These are phyloP conservation scores for Falco peregrinus DNA, from an alignment of 2,797 vertebrate genomes.

Conservation along the genomic window DNA sequence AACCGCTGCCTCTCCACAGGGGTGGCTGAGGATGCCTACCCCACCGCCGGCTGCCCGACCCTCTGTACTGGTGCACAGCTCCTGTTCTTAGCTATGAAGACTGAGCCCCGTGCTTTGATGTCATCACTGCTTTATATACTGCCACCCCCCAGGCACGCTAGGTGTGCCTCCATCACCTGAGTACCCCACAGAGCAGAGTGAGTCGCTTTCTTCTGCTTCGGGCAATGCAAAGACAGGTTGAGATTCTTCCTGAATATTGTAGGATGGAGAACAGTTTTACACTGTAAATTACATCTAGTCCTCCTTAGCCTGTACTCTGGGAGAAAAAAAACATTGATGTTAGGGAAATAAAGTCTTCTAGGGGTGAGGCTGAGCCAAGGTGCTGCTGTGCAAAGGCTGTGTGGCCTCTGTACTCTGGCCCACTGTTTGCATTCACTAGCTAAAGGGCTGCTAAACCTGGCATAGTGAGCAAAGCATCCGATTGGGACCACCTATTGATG, in stretches of 20 bases:
- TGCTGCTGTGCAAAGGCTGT: neutral
- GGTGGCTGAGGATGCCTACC: too few relatives aligned
- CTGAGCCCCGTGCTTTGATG: neutral
- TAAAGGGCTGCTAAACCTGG: neutral
- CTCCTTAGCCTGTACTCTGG: neutral
- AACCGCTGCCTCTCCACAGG: neutral
- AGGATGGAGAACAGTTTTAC: neutral
- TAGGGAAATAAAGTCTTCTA: neutral
- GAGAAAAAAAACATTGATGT: neutral
- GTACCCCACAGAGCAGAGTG: neutral
- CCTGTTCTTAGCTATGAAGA: neutral
- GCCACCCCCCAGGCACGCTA: neutral
- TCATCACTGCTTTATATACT: rapidly evolving
- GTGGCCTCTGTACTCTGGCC: neutral
- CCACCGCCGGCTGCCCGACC: neutral
- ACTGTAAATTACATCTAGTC: neutral
- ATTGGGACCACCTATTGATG: neutral
- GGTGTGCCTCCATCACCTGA: neutral
- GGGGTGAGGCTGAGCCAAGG: neutral
- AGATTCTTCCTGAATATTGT: neutral
- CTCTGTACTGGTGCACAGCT: neutral
- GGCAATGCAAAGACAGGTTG: neutral
- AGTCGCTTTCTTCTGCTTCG: neutral
- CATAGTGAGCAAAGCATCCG: neutral
- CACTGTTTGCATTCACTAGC: neutral